Conservation (phyloP, 2,888 invertebrate genomes). For the Athripsodes cinereus region DNA sequence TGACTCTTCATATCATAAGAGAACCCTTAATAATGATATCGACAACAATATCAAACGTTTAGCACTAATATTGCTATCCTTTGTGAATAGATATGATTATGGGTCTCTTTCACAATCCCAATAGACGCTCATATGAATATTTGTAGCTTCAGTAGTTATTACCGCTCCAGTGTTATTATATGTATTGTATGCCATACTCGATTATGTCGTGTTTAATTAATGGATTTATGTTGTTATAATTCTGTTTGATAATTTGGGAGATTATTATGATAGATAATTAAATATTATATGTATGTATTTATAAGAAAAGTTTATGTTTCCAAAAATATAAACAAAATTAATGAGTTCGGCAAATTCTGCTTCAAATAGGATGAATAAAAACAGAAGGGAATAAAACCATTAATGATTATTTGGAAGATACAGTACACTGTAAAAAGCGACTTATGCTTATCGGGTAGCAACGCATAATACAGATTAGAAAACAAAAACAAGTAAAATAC, state of each 20-base stretch:
- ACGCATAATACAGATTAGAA: too few species aligned
- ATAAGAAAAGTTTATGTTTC: too few species aligned
- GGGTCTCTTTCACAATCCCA: not conserved
- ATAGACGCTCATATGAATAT: not conserved
- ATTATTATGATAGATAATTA: not conserved
- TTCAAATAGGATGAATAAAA: too few species aligned
- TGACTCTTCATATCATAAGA: not conserved
- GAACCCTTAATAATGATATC: constrained; percentile 9
- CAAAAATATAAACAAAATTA: too few species aligned
- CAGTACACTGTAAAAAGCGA: too few species aligned
- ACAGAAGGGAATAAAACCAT: too few species aligned
- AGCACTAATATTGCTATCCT: constrained; percentile 3
- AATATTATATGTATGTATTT: not conserved
- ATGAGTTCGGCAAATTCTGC: too few species aligned
- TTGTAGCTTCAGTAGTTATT: not conserved
- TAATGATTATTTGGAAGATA: too few species aligned
- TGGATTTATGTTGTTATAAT: not conserved
- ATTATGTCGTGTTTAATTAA: not conserved
- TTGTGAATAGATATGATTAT: not conserved
- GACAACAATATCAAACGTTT: constrained; percentile 14
- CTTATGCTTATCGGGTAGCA: too few species aligned
- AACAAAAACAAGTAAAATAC: too few species aligned
- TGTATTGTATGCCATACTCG: not conserved
- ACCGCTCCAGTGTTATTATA: not conserved
- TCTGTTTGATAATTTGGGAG: not conserved